Base-by-base conservation (phyloP, 2,888 invertebrate genomes). In the Tenthredo scrophulariae region DNA sequence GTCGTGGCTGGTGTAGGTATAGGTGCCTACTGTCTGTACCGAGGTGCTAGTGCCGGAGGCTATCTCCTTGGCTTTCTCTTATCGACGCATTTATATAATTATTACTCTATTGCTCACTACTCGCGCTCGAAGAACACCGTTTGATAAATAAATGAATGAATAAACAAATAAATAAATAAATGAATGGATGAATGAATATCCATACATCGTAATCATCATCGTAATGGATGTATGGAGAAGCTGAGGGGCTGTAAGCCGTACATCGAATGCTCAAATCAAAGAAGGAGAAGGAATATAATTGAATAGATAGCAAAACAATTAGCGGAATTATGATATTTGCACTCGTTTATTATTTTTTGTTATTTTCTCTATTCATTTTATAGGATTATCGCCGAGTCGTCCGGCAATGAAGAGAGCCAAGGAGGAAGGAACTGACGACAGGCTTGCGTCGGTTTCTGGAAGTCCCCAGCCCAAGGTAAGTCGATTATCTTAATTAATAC, bases 391-490 rank as follows among this genome's bases (percentile, higher is more conserved):
- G 43, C 94, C 94, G 5, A 93, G 94, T 85, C 93, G 94, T 87
- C 90, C 94, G 82, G 93, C 94, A 37, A 91, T 94, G 85, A 95
- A 94, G 90, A 93, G 95, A 92, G 93, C 94, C 83, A 88, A 90
- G 77, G 92, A 92, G 85, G 91, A 87, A 83, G 82, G 54, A n/a
- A 54, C 91, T 77, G 91, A 89, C 85, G 92, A 87, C 90, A 94
- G 88, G 90, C 94, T 89, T 89, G 93, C 88, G 89, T 94, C 88
- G 92, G 94, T 89, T 90, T 92, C 89, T 90, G 94, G 89, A 92
- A 94, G 89, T 93, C 94, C 89, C 92, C 94, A 88, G 91, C 93
- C 89, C 88, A 95, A 95, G 94, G 95, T 95, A 94, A 90, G 62
- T 40, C 62, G 22, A 26, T 26, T 62, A 62, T 46, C 4, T 62